These are phyloP conservation scores for Drosophila fuyamai DNA, from an alignment of 1,140 invertebrate species.

Conservation along the genomic window DNA sequence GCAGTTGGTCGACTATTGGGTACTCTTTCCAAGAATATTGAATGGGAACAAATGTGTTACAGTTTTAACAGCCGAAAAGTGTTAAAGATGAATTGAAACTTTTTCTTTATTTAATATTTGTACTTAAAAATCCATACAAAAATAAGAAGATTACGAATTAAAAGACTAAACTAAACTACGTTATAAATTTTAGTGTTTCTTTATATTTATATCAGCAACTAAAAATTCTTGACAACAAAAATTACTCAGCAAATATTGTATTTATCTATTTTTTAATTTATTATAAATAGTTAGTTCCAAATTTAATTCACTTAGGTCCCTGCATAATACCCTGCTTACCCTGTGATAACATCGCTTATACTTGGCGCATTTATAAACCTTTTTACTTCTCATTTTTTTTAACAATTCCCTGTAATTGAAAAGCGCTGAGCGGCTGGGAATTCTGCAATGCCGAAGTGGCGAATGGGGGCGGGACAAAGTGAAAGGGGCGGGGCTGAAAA, in stretches of 20 bases:
- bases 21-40: not conserved
- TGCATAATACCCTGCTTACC: slow-evolving; percentile 3
- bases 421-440: slow-evolving; percentile 42
- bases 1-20: not conserved
- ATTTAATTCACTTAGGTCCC: not conserved
- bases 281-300: not conserved
- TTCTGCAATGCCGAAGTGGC: slow-evolving; percentile 21
- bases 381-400: slow-evolving; percentile 32
- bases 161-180: no score
- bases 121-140: no score
- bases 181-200: no score
- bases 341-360: slow-evolving; percentile 17
- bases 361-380: slow-evolving; percentile 46
- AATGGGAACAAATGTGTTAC: no score
- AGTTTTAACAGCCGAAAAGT: no score
- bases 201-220: no score
- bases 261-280: no score
- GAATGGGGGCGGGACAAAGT: slow-evolving; percentile 19
- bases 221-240: no score
- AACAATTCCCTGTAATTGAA: slow-evolving; percentile 62
- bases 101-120: no score
- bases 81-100: no score
- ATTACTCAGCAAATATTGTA: no score
- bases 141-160: no score
- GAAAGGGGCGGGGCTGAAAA: slow-evolving; percentile 11